These are phyloP conservation scores for Atherix ibis DNA, from an alignment of 2,888 invertebrate genomes.

Conservation along the genomic window DNA sequence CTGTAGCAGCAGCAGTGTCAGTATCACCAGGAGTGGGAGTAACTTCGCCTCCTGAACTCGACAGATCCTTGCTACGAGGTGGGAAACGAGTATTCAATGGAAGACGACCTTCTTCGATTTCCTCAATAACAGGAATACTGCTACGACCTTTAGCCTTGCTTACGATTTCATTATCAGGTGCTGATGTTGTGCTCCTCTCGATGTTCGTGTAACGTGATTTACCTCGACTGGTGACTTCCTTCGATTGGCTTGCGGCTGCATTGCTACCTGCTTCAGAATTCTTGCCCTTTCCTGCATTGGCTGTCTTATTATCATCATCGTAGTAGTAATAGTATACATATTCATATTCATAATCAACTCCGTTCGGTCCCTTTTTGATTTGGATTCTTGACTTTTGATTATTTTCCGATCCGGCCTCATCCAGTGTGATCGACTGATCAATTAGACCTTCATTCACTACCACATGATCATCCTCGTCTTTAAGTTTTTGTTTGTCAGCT, in stretches of 20 bases:
- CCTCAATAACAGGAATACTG: constrained; percentile 15
- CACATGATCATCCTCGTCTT: constrained; percentile 13
- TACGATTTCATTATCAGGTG: constrained; percentile 32
- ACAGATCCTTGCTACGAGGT: constrained; percentile 43
- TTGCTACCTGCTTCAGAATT: constrained; percentile 10
- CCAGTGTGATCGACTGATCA: constrained; percentile 38
- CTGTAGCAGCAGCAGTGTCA: neutral
- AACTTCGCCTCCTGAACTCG: constrained; percentile 23
- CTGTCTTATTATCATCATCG: constrained; percentile 54
- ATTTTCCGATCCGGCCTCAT: constrained; percentile 50
- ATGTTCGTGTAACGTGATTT: constrained; percentile 33
- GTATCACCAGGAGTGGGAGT: constrained; percentile 4
- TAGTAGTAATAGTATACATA: constrained; percentile 85
- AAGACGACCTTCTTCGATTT: constrained; percentile 36
- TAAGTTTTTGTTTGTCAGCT: neutral
- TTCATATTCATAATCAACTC: constrained; percentile 82
- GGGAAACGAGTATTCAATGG: constrained; percentile 78
- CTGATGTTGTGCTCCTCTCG: constrained; percentile 24
- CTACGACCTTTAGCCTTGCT: constrained; percentile 8
- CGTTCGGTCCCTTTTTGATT: constrained; percentile 77
- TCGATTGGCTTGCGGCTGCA: constrained; percentile 27
- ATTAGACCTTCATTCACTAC: constrained; percentile 33
- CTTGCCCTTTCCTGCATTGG: constrained; percentile 31
- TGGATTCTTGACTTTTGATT: constrained; percentile 57
- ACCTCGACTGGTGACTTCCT: constrained; percentile 34